Base-by-base conservation (phyloP, 2,888 invertebrate genomes). In the Apoderus coryli region DNA sequence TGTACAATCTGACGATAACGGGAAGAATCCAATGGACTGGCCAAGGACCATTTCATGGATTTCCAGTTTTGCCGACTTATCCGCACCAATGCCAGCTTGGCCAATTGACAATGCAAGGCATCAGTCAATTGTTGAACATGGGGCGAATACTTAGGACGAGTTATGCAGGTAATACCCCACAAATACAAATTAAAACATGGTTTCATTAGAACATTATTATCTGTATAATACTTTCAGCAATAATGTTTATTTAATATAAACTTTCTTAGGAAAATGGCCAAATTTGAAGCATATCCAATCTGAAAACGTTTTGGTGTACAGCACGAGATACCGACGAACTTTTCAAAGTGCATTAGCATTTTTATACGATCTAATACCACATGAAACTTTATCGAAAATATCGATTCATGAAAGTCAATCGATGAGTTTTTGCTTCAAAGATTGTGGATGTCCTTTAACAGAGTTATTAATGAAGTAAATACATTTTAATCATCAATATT, bases 261-360 rank as follows among this genome's bases (percentile, higher is more conserved):
- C n/a, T n/a, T n/a, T n/a, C n/a, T n/a, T n/a, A n/a, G n/a, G n/a
- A n/a, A 41, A 52, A 6, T 62, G 62, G 48, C 56, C 59, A 9
- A 62, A 60, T 44, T 45, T 67, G 6, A 57, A 54, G 33, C 59
- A 60, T 43, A 44, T 62, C 38, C 57, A 58, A 3, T 48, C 59
- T 49, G 67, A 72, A 3, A 77, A 76, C 38, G 61, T 79, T 16
- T 51, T 76, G 9, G 67, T 79, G 4, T 78, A 76, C 52, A 82
- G 85, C 43, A 90, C 92, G 0, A 69, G 80, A 23, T 89, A 86
- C 53, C 60, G 88, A 2, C 68, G 95, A 45, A 93, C 93, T 10
- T 86, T 84, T 49, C 92, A 92, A 59, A 90, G 90, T 44, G 78
- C 84, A 0, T 63, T 86, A 42, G 85, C 85, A 0, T 65, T 86